Evolutionary conservation across 2,888 invertebrate species (phyloP).

Genomic region (Parnassius orleans): DNA sequence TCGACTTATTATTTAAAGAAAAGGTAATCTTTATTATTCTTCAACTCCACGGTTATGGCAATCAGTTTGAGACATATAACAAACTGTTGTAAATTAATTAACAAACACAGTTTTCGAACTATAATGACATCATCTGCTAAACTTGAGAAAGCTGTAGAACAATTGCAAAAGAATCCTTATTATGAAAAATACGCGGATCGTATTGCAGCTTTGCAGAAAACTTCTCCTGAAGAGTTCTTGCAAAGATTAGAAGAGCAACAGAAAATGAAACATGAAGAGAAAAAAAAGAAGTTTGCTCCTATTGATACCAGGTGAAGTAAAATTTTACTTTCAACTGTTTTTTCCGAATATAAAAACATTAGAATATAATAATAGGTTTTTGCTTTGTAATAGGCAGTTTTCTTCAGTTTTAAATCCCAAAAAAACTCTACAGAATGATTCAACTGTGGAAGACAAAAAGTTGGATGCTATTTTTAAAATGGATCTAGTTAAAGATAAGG

Average conservation of each 20-base stretch:
- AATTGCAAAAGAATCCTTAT: slow-evolving; percentile 86
- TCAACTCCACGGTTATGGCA: slow-evolving; percentile 38
- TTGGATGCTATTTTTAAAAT: slow-evolving; percentile 88
- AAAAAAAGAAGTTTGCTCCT: slow-evolving; percentile 55
- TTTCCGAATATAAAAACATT: too few relatives aligned
- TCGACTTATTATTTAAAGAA: too few relatives aligned
- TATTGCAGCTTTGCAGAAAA: slow-evolving; percentile 86
- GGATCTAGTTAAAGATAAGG: slow-evolving; percentile 86
- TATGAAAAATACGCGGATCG: slow-evolving; percentile 90
- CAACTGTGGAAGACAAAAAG: slow-evolving; percentile 59
- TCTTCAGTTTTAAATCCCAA: slow-evolving; percentile 85
- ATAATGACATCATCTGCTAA: slow-evolving; percentile 62
- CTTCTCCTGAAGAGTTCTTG: slow-evolving; percentile 88
- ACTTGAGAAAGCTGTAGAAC: slow-evolving; percentile 75
- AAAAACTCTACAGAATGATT: slow-evolving; percentile 47
- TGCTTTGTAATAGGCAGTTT: slow-evolving; percentile 72
- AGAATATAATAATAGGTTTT: background rate
- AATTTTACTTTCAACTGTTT: too few relatives aligned
- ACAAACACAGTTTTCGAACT: slow-evolving; percentile 33
- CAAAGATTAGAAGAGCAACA: slow-evolving; percentile 81
- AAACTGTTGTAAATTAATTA: slow-evolving; percentile 18
- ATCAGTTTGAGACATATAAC: slow-evolving; percentile 29
- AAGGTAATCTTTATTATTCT: too few relatives aligned
- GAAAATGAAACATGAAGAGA: slow-evolving; percentile 55
- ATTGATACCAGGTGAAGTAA: slow-evolving; percentile 58